Conservation (phyloP, 2,113 vertebrate species). For the Willisornis vidua region DNA sequence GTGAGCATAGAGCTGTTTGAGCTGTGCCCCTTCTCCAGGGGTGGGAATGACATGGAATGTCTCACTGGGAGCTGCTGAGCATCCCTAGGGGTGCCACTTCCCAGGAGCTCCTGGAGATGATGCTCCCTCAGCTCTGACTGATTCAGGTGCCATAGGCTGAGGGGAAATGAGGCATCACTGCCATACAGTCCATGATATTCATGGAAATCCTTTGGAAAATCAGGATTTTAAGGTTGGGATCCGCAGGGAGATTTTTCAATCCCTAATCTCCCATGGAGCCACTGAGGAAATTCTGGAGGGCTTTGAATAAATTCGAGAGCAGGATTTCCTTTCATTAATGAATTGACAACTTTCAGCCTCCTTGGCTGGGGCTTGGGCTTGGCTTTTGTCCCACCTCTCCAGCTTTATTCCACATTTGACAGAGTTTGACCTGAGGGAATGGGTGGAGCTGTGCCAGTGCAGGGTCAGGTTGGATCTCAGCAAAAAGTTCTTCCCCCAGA, state of each 20-base stretch:
- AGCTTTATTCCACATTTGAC: not conserved
- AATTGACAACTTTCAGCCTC: not conserved
- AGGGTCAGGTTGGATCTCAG: accelerated
- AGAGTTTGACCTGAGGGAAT: accelerated
- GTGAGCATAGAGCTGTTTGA: not conserved
- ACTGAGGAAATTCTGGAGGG: not conserved
- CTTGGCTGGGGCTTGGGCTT: not conserved
- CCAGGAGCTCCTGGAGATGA: accelerated
- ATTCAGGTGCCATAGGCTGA: not conserved
- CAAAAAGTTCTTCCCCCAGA: not conserved
- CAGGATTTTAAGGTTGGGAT: not conserved
- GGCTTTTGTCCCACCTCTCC: not conserved
- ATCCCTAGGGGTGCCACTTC: not conserved
- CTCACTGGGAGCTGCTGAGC: not conserved
- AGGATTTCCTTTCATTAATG: slow-evolving; percentile 8
- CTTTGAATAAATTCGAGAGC: not conserved
- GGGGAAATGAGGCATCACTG: not conserved
- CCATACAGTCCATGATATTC: not conserved
- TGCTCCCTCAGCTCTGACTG: not conserved
- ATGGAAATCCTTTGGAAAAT: slow-evolving; percentile 24
- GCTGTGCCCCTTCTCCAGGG: not conserved
- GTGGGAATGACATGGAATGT: not conserved
- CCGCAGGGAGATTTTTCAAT: not conserved
- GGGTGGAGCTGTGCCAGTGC: accelerated
- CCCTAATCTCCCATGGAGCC: not conserved